These are phyloP conservation scores for Aquatica leii DNA, from an alignment of 2,888 invertebrate species.

Conservation along the genomic window DNA sequence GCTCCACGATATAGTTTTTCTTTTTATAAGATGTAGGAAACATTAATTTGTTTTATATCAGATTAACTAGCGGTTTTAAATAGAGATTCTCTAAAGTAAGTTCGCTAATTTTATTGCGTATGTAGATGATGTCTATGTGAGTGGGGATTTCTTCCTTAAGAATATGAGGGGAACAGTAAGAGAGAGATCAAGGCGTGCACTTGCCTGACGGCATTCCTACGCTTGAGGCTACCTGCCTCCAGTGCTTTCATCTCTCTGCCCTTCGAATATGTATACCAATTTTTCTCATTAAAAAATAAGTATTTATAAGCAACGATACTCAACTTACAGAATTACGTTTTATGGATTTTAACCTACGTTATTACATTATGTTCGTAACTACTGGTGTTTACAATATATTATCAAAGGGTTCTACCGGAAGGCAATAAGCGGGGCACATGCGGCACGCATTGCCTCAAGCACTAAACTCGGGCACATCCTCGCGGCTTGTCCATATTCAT, in stretches of 20 bases:
- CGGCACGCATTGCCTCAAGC: slow-evolving; percentile 51
- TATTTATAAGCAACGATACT: background rate
- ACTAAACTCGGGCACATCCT: slow-evolving; percentile 43
- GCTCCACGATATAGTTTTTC: slow-evolving; percentile 27
- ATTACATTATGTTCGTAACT: background rate
- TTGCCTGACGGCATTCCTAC: slow-evolving; percentile 62
- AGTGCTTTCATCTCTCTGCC: slow-evolving; percentile 45
- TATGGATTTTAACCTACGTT: background rate
- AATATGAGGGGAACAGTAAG: slow-evolving; percentile 17
- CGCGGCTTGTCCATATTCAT: slow-evolving; percentile 47
- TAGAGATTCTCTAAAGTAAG: slow-evolving; percentile 22
- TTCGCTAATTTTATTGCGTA: slow-evolving; percentile 33
- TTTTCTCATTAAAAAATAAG: background rate
- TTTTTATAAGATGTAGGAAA: slow-evolving; percentile 13
- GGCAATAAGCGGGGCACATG: slow-evolving; percentile 50
- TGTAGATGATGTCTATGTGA: slow-evolving; percentile 24
- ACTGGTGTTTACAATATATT: too few relatives aligned
- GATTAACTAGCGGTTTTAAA: slow-evolving; percentile 24
- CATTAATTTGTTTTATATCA: slow-evolving; percentile 32
- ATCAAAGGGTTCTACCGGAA: slow-evolving; percentile 46
- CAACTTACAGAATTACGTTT: background rate
- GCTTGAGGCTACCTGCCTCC: slow-evolving; percentile 58
- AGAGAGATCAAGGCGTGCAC: slow-evolving; percentile 55
- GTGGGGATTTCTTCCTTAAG: slow-evolving; percentile 20
- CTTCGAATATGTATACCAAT: slow-evolving; percentile 7